Percentiles rank a stretch among this genome's conserved stretches.
Evolutionary conservation across 2,797 vertebrate species (phyloP).

Genomic region (Peromyscus attwateri): DNA sequence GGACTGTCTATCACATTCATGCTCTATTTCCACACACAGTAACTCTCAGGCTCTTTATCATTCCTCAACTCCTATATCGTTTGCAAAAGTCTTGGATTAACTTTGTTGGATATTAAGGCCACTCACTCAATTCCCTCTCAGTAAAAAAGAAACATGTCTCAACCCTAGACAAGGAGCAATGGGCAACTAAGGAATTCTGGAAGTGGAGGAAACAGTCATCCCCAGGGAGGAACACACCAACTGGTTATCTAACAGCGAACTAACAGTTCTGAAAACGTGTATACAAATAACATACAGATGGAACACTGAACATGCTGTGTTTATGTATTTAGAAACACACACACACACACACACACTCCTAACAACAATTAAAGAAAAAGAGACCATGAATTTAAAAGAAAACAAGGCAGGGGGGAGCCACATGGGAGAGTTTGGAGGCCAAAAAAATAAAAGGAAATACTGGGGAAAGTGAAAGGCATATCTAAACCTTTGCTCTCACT

Average conservation of each 20-base stretch:
- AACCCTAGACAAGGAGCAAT: neutral
- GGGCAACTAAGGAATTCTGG: neutral
- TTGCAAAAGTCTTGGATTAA: neutral
- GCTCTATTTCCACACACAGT: neutral
- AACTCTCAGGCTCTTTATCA: neutral
- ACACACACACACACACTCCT: neutral
- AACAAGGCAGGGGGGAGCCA: neutral
- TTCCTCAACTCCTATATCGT: neutral
- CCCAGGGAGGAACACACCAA: neutral
- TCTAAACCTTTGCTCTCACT: slow-evolving; percentile 13
- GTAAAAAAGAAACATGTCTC: neutral
- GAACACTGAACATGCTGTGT: neutral
- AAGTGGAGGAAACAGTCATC: neutral
- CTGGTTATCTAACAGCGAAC: neutral
- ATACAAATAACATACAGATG: neutral
- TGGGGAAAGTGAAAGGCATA: neutral
- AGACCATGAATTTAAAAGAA: neutral
- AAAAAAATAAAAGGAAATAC: neutral
- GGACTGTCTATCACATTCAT: neutral
- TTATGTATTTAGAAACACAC: neutral
- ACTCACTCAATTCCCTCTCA: neutral
- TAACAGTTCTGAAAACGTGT: neutral
- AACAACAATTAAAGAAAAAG: neutral
- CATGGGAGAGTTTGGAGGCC: neutral
- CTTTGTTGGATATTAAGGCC: neutral